Base-by-base conservation (phyloP, 2,113 vertebrate species). In the Chionodraco myersi region DNA sequence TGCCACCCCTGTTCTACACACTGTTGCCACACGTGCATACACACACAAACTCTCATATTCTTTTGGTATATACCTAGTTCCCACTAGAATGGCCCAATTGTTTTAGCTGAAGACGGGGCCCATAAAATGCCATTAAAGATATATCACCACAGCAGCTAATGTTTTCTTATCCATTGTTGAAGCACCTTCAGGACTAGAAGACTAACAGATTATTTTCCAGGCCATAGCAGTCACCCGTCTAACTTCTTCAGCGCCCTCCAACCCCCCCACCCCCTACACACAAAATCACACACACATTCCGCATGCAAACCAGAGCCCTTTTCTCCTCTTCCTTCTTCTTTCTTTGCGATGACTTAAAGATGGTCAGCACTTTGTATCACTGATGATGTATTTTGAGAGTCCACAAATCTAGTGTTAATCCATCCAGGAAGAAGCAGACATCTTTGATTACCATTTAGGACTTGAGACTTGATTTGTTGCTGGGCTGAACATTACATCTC, bases 101-200 rank as follows among this genome's bases (percentile, higher is more conserved):
- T 88, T 90, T 88, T 80, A 86, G 78, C 75, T 76, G 77, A 89
- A 72, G 80, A 80, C 49, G 75, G 75, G 81, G 71, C 63, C 75
- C 66, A 75, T 84, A 76, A 86, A 88, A 63, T 78, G 62, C 65
- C 77, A 85, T 85, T 89, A 84, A 90, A 89, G 84, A 91, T 90
- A 84, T 83, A 89, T 92, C 83, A 78, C 85, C 53, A 71, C 65
- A 73, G 66, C 77, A 63, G 73, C 82, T 86, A 88, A 90, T 88
- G 87, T 84, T 89, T 85, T 77, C 56, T 86, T 86, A 88, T 78
- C 70, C 71, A 77, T 60, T 88, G 83, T 78, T 10, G 10, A 69
- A 77, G 66, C 75, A 90, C 80, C 81, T 87, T 45, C 69, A 88
- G 66, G 66, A 83, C 49, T 8, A 10, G 1, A 51, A 80, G 57